Conservation (phyloP, 2,888 invertebrate species). For the Drosophila acutilabella region DNA sequence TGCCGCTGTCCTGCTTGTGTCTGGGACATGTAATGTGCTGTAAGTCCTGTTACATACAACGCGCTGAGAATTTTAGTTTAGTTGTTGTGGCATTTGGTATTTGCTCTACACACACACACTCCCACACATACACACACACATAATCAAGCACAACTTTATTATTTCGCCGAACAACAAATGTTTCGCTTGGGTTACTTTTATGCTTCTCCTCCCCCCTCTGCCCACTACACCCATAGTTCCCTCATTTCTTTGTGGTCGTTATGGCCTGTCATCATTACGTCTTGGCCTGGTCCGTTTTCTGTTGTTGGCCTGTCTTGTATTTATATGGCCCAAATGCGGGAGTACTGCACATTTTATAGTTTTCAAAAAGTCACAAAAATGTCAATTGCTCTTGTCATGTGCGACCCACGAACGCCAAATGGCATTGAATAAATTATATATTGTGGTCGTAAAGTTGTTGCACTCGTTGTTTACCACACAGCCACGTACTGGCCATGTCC, state of each 20-base stretch:
- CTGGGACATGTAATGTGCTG: slow-evolving; percentile 66
- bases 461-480: slow-evolving; percentile 64
- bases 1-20: slow-evolving; percentile 34
- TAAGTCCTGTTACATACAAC: slow-evolving; percentile 64
- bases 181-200: slow-evolving; percentile 52
- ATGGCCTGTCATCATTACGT: slow-evolving; percentile 75
- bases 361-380: slow-evolving; percentile 81
- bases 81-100: slow-evolving; percentile 71
- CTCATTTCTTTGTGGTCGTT: slow-evolving; percentile 52
- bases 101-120: slow-evolving; percentile 51
- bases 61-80: slow-evolving; percentile 76
- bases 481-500: slow-evolving; percentile 41
- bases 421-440: slow-evolving; percentile 77
- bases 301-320: slow-evolving; percentile 17
- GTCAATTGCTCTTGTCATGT: slow-evolving; percentile 80
- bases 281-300: slow-evolving; percentile 29
- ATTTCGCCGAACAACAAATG: slow-evolving; percentile 69
- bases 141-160: slow-evolving; percentile 80
- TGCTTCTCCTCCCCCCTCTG: slow-evolving; percentile 14
- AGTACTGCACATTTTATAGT: slow-evolving; percentile 79
- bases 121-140: slow-evolving; percentile 39
- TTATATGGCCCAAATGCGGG: slow-evolving; percentile 37
- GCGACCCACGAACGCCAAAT: slow-evolving; percentile 61
- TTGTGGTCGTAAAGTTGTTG: slow-evolving; percentile 76
- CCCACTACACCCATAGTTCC: not conserved